Base-by-base conservation (phyloP, 35 echinoderm and acorn worm genomes). In the Apostichopus californicus region DNA sequence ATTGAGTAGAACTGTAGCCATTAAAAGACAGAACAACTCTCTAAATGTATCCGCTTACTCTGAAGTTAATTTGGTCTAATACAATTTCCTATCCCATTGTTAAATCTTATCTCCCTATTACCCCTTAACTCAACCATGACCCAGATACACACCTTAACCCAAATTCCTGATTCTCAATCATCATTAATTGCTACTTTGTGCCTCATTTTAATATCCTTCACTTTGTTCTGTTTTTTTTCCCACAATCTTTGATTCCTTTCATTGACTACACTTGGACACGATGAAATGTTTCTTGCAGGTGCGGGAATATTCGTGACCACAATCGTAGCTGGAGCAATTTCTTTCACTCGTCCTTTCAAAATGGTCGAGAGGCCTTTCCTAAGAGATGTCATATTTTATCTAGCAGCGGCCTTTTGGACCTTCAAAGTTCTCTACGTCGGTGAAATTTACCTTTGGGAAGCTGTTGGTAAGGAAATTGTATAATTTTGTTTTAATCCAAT, bases 241-340 rank as follows among this genome's bases (percentile, higher is more conserved):
- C 73, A 77, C 15, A 8, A 17, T 77, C 6, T 17, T 77, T 11
- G 0, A 21, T 77, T 1, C 26, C 75, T 52, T 79, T 25, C 22
- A 5, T 52, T 34, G 5, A 12, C 3, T 59, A 58, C 20, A 60
- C 20, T 66, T 24, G 23, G 17, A 14, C 34, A 46, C 34, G 3
- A 61, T 20, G 71, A 18, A 4, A 82, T 53, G 85, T 78, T 66
- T 52, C n/a, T 66, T 90, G 8, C 61, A 99, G 97, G 97, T 88
- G 97, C 97, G 81, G 97, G 97, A 60, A 92, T 99, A 9, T 99
- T 99, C 93, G 97, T 99, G 1, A 99, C 97, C 22, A 96, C 97
- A 5, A 87, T 99, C 6, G 97, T 99, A 53, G 90, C 95, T 81
- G 97, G 97, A 14, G 92, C 97, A 70, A 96, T 99, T 1, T 91